A percentile compares a stretch with the other conserved stretches of the same genome.
These are phyloP conservation scores for Mactra quadrangularis DNA, from an alignment of 1,140 invertebrate genomes.

Conservation along the genomic window DNA sequence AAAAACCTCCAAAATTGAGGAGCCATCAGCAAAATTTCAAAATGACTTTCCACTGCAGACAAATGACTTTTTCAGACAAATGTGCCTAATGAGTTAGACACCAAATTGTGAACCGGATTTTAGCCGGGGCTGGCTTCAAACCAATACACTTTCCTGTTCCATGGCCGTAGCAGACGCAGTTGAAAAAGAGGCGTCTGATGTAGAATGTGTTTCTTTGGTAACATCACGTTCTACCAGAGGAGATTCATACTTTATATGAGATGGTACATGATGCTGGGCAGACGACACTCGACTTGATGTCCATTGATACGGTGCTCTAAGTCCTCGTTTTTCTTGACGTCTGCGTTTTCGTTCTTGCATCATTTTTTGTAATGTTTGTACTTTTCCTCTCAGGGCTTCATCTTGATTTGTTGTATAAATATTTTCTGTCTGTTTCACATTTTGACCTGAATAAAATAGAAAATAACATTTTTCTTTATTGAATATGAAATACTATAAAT, in stretches of 20 bases:
- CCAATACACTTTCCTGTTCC: constrained; percentile 56
- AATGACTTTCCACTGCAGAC: constrained; percentile 13
- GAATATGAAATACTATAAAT: no score
- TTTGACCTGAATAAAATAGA: not conserved
- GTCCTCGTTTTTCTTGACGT: constrained; percentile 48
- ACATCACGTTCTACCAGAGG: constrained; percentile 31
- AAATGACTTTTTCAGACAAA: constrained; percentile 34
- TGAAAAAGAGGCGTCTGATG: constrained; percentile 14
- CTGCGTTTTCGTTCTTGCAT: constrained; percentile 54
- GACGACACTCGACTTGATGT: constrained; percentile 7
- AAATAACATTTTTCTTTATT: no score
- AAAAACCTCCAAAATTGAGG: constrained; percentile 33
- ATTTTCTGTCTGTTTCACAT: constrained; percentile 6
- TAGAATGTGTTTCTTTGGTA: constrained; percentile 10
- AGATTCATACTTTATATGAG: constrained; percentile 36
- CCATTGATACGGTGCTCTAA: constrained; percentile 59
- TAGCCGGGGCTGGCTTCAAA: constrained; percentile 41
- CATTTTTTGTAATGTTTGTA: constrained; percentile 47
- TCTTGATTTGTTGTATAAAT: not conserved
- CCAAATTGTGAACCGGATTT: constrained; percentile 30
- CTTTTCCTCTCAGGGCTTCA: constrained; percentile 40
- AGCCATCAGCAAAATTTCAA: constrained; percentile 31
- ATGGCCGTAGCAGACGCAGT: constrained; percentile 27
- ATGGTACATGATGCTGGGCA: constrained; percentile 1
- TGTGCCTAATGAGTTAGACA: constrained; percentile 63